Conservation (phyloP, 2,888 invertebrate species). For the Rhagophthalmus giganteus region DNA sequence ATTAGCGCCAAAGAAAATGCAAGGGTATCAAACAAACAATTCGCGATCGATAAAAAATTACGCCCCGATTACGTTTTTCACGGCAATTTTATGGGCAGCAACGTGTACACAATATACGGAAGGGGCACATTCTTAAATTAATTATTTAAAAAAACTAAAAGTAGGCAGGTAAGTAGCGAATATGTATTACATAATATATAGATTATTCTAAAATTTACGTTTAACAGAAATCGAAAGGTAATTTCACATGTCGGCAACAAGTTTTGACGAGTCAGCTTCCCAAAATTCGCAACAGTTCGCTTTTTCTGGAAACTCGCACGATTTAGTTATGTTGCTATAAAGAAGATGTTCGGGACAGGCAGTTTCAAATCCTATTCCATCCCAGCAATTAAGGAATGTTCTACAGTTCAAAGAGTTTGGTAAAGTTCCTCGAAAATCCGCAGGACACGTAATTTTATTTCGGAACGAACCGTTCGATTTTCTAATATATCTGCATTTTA, state of each 20-base stretch:
- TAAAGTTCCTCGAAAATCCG: slow-evolving; percentile 20
- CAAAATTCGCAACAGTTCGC: slow-evolving; percentile 41
- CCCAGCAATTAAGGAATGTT: slow-evolving; percentile 32
- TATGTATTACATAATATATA: too few species aligned
- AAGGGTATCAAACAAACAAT: too few species aligned
- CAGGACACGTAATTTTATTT: slow-evolving; percentile 12
- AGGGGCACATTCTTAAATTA: slow-evolving; percentile 9
- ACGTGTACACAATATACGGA: slow-evolving; percentile 4
- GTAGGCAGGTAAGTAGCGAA: too few species aligned
- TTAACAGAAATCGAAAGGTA: too few species aligned
- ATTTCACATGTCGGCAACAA: slow-evolving; percentile 15
- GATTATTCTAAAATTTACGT: too few species aligned
- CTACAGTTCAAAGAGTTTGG: slow-evolving; percentile 34
- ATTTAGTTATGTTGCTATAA: slow-evolving; percentile 27
- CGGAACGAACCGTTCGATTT: not conserved
- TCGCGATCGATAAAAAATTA: too few species aligned
- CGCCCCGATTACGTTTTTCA: not conserved
- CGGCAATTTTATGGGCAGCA: not conserved
- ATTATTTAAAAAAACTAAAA: too few species aligned
- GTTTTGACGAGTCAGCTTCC: slow-evolving; percentile 23
- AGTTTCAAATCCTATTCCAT: slow-evolving; percentile 26
- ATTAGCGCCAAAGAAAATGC: too few species aligned
- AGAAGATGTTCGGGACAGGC: slow-evolving; percentile 34
- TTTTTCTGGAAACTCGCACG: slow-evolving; percentile 37
- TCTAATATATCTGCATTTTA: slow-evolving; percentile 20